These are phyloP conservation scores for Orientallactaga bullata DNA, from an alignment of 2,113 vertebrate species.

Conservation along the genomic window DNA sequence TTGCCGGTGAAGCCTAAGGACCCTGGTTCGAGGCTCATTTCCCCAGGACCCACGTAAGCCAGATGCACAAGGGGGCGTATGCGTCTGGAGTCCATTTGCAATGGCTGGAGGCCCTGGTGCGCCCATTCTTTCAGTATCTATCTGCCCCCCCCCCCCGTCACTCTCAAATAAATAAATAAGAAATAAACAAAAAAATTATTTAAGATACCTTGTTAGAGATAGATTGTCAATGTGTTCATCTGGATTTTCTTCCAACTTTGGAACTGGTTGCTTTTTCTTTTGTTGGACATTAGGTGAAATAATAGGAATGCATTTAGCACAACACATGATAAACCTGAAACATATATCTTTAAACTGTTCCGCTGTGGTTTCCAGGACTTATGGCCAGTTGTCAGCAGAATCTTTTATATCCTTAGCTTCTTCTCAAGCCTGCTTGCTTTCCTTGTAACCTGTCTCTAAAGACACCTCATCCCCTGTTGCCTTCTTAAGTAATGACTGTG, in stretches of 20 bases:
- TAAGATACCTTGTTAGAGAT: not conserved
- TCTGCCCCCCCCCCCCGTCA: no score
- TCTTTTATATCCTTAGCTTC: conserved; percentile 8
- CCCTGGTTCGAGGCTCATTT: not conserved
- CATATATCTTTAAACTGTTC: conserved; percentile 34
- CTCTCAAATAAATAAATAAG: no score
- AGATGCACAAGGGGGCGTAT: not conserved
- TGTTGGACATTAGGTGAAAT: conserved; percentile 48
- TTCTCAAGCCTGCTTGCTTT: not conserved
- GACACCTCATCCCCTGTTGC: not conserved
- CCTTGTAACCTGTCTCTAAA: conserved; percentile 1
- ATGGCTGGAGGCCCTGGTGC: no score
- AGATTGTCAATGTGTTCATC: conserved; percentile 32
- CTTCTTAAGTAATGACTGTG: not conserved
- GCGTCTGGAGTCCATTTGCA: no score
- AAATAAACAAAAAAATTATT: no score
- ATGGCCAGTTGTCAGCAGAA: not conserved
- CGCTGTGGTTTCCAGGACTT: conserved; percentile 1
- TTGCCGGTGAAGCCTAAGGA: not conserved
- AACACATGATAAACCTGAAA: conserved; percentile 44
- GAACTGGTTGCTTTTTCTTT: conserved; percentile 34
- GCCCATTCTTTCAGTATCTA: no score
- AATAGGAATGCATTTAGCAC: conserved; percentile 50
- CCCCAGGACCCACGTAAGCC: not conserved
- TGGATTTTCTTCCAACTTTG: conserved; percentile 28